These are phyloP conservation scores for Lucilia sericata DNA, from an alignment of 1,140 invertebrate species.

Conservation along the genomic window DNA sequence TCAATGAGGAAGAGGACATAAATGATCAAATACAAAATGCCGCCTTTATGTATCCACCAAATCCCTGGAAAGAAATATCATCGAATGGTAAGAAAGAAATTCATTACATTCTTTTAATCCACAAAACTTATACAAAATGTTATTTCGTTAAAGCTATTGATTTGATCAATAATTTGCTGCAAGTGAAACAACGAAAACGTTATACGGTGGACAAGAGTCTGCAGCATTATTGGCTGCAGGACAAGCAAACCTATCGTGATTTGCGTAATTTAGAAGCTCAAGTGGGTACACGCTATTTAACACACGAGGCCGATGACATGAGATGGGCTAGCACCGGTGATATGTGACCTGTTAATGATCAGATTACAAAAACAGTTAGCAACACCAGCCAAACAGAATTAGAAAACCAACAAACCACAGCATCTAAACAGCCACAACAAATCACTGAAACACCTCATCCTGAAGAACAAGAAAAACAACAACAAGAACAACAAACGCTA, in stretches of 20 bases:
- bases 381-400: background rate
- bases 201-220: conserved; percentile 97
- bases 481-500: conserved; percentile 1
- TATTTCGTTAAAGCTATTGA: conserved; percentile 86
- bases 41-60: conserved; percentile 99
- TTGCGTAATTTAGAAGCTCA: conserved; percentile 87
- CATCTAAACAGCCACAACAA: background rate
- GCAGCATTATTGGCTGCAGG: conserved; percentile 94
- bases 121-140: background rate
- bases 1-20: conserved; percentile 99
- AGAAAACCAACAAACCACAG: background rate
- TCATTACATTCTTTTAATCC: background rate
- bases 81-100: conserved; percentile 80
- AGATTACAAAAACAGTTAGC: background rate
- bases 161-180: conserved; percentile 96
- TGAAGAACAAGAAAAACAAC: conserved; percentile 37
- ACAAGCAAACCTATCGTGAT: conserved; percentile 96
- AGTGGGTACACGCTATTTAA: conserved; percentile 88
- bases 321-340: conserved; percentile 79
- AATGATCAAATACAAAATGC: conserved; percentile 99
- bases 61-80: conserved; percentile 99
- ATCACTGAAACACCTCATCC: background rate
- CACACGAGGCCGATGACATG: conserved; percentile 95
- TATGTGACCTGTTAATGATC: conserved; percentile 61
- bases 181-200: conserved; percentile 98